Evolutionary conservation across 2,888 invertebrate species (phyloP).

Genomic region (Phasia obesa): DNA sequence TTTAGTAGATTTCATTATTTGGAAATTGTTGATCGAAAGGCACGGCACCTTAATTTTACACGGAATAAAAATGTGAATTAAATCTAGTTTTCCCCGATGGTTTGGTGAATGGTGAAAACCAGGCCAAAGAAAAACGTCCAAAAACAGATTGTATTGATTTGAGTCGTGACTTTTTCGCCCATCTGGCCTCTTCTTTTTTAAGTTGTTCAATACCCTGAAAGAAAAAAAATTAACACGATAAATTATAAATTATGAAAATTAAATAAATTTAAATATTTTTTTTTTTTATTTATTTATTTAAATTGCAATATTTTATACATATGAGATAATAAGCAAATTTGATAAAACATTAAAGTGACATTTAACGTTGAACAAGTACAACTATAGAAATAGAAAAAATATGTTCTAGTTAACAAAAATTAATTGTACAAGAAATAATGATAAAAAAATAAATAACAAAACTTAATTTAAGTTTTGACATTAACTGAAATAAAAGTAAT

Average conservation of each 20-base stretch:
- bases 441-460: too few species aligned
- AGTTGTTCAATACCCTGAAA: slow-evolving; percentile 96
- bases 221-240: not conserved
- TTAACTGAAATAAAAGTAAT: too few species aligned
- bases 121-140: slow-evolving; percentile 95
- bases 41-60: slow-evolving; percentile 83
- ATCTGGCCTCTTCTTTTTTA: slow-evolving; percentile 96
- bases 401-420: too few species aligned
- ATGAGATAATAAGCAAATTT: too few species aligned
- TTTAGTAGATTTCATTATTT: slow-evolving; percentile 23
- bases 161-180: slow-evolving; percentile 96
- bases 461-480: too few species aligned
- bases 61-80: slow-evolving; percentile 92
- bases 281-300: too few species aligned
- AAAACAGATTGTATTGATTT: slow-evolving; percentile 98
- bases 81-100: slow-evolving; percentile 90
- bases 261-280: too few species aligned
- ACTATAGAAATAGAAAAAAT: too few species aligned
- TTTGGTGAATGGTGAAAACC: slow-evolving; percentile 91
- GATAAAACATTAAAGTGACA: too few species aligned
- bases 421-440: too few species aligned
- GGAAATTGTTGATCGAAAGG: slow-evolving; percentile 30
- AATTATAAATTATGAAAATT: not conserved
- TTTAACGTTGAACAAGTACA: too few species aligned
- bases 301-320: too few species aligned